phyloP scores from a whole-genome alignment of 2,797 vertebrate genomes.

The Lacerta viridis region DNA sequence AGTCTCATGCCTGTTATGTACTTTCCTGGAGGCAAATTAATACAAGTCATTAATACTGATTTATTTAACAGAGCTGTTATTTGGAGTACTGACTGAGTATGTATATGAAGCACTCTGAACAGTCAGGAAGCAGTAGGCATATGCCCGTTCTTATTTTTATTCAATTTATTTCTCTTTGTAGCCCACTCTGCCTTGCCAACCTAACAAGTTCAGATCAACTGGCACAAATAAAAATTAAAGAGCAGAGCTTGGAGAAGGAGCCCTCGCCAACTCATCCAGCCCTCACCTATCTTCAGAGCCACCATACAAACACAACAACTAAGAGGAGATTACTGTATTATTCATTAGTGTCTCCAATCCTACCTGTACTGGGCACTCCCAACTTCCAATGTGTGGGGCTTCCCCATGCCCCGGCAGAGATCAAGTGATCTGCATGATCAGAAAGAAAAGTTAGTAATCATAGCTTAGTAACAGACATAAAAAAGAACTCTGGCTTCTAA shows the following conservation, averaged over 20 bases:
- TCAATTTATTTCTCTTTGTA: neutral
- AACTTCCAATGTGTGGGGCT: too few species aligned
- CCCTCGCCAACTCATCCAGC: neutral
- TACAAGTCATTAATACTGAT: neutral
- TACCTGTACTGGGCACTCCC: too few species aligned
- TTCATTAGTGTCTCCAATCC: too few species aligned
- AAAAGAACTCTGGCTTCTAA: conserved; percentile 48
- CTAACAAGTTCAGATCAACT: neutral
- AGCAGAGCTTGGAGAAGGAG: neutral
- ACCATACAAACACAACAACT: neutral
- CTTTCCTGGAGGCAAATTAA: neutral
- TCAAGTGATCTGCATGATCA: conserved; percentile 18
- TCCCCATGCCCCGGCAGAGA: too few species aligned
- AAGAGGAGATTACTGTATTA: too few species aligned
- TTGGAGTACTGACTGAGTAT: neutral
- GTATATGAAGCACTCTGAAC: neutral
- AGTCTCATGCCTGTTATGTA: neutral
- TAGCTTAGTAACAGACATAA: conserved; percentile 52
- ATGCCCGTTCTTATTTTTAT: neutral
- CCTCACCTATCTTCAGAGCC: neutral
- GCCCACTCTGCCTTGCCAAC: neutral
- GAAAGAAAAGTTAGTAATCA: conserved; percentile 25
- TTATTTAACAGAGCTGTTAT: neutral
- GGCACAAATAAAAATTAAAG: too few species aligned
- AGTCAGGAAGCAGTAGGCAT: neutral